These are phyloP conservation scores for Cheiracanthium punctorium DNA, from an alignment of 2,888 invertebrate genomes.

Conservation along the genomic window DNA sequence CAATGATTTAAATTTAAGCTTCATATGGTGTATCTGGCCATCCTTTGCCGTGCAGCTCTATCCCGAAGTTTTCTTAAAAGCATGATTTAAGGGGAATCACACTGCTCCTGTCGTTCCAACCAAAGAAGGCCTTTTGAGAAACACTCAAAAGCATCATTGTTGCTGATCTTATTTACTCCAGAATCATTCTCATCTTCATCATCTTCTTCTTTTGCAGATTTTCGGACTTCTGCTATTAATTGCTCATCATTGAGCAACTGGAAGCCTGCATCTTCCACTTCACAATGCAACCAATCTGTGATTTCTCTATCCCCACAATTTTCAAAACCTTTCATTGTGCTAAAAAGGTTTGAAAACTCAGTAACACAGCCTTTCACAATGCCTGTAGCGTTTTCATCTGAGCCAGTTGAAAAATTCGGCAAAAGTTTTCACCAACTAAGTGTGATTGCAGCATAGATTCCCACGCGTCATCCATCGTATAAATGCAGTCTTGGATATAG, in stretches of 20 bases:
- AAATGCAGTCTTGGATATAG: background rate
- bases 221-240: too few species aligned
- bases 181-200: too few species aligned
- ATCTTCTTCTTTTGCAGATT: too few species aligned
- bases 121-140: background rate
- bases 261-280: background rate
- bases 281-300: background rate
- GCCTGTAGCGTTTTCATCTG: slow-evolving; percentile 4
- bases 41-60: slow-evolving; percentile 12
- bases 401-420: slow-evolving; percentile 3
- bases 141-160: too few species aligned
- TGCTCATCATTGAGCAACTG: background rate
- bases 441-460: slow-evolving; percentile 9
- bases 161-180: too few species aligned
- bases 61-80: slow-evolving; percentile 12
- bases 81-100: background rate
- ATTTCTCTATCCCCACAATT: background rate
- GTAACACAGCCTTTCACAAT: too few species aligned
- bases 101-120: background rate
- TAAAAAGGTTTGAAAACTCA: background rate
- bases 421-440: background rate
- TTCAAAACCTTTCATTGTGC: slow-evolving; percentile 5
- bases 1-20: background rate
- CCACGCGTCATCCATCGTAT: background rate
- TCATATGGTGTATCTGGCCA: background rate